These are phyloP conservation scores for Coregonus clupeaformis DNA, from an alignment of 2,113 vertebrate genomes.

Conservation along the genomic window DNA sequence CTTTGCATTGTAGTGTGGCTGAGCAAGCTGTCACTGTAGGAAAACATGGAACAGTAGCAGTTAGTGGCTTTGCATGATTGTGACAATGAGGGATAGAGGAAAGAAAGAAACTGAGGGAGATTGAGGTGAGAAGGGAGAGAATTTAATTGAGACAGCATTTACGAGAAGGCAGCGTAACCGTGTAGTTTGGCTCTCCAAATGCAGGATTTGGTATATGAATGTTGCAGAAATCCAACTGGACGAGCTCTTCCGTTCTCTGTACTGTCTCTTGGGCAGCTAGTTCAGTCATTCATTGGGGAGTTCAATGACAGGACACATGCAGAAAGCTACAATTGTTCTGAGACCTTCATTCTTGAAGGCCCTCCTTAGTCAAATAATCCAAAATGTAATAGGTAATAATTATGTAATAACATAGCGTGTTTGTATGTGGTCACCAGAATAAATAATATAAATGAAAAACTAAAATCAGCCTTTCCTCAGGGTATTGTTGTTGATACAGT, in stretches of 20 bases:
- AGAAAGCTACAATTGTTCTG: background rate
- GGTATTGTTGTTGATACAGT: background rate
- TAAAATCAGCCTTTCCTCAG: background rate
- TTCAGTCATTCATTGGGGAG: background rate
- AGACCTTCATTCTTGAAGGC: background rate
- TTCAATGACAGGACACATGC: background rate
- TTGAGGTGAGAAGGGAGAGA: background rate
- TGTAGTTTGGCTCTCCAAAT: conserved; percentile 23
- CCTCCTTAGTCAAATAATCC: background rate
- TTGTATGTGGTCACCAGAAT: too few relatives aligned
- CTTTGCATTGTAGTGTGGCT: conserved; percentile 19
- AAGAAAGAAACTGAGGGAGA: background rate
- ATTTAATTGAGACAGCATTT: too few relatives aligned
- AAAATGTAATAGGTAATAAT: too few relatives aligned
- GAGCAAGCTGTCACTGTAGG: conserved; percentile 32
- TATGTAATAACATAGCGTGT: too few relatives aligned
- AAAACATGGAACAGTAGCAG: conserved; percentile 44
- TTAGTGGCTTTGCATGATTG: conserved; percentile 32
- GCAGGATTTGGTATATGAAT: conserved; percentile 8
- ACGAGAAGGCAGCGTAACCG: too few relatives aligned
- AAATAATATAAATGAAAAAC: too few relatives aligned
- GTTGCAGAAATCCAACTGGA: conserved; percentile 28
- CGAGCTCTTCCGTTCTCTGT: conserved; percentile 31
- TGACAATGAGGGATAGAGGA: conserved; percentile 4
- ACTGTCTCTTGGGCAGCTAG: background rate